Conservation (phyloP, 2,888 invertebrate species). For the Apomyelois bistriatella region DNA sequence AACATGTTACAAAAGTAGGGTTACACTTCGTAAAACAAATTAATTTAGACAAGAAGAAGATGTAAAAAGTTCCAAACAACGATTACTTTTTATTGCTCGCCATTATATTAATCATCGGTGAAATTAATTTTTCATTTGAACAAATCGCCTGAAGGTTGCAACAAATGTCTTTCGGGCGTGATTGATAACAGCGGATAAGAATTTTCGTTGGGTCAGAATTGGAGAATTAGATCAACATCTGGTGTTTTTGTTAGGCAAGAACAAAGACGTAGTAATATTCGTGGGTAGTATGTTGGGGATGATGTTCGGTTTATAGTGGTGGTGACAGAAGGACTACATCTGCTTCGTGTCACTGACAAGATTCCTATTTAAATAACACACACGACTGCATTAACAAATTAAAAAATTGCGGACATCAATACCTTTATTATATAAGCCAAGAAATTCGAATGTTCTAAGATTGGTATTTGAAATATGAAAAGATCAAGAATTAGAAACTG, state of each 20-base stretch:
- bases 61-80: conserved; percentile 78
- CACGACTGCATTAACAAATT: neutral
- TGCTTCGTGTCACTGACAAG: neutral
- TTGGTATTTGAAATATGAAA: no score
- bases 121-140: conserved; percentile 79
- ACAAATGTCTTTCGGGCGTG: conserved; percentile 67
- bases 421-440: no score
- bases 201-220: conserved; percentile 29
- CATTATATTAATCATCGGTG: conserved; percentile 78
- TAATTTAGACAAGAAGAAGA: conserved; percentile 76
- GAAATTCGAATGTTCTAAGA: no score
- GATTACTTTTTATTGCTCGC: conserved; percentile 74
- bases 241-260: conserved; percentile 19
- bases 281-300: neutral
- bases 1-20: conserved; percentile 20
- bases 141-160: conserved; percentile 70
- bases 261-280: neutral
- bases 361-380: neutral
- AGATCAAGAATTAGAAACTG: no score
- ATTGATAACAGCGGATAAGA: conserved; percentile 61
- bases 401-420: no score
- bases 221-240: conserved; percentile 31
- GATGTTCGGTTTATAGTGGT: neutral
- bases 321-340: conserved; percentile 13
- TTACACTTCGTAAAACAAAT: conserved; percentile 58